Evolutionary conservation across 2,888 invertebrate species (phyloP).

Genomic region (Ephialtes manifestator): DNA sequence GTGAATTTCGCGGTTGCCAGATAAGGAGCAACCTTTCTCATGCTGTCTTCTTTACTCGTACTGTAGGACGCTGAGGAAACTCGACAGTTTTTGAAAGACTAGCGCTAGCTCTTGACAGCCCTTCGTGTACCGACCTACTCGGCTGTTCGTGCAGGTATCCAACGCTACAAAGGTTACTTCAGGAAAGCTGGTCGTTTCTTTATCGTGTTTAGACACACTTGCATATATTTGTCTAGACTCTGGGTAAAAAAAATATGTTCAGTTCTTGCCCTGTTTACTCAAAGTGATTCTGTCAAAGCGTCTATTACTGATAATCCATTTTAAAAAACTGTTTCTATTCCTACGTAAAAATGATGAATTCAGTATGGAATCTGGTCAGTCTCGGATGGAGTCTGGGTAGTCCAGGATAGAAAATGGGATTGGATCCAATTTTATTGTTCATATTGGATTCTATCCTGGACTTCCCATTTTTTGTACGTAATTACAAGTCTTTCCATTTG

Average conservation of each 20-base stretch:
- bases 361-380: too few species aligned
- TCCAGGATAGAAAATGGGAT: too few species aligned
- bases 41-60: constrained; percentile 35
- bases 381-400: too few species aligned
- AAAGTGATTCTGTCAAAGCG: too few species aligned
- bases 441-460: too few species aligned
- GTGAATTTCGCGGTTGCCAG: constrained; percentile 66
- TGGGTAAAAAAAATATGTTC: background rate
- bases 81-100: constrained; percentile 49
- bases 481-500: too few species aligned
- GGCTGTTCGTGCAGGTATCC: background rate
- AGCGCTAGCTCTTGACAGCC: constrained; percentile 2
- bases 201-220: background rate
- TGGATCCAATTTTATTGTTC: too few species aligned
- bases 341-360: too few species aligned
- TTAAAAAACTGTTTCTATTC: too few species aligned
- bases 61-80: constrained; percentile 36
- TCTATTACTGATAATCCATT: too few species aligned
- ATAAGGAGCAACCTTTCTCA: constrained; percentile 60
- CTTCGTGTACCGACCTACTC: constrained; percentile 8
- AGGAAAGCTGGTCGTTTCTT: background rate
- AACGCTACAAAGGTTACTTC: background rate
- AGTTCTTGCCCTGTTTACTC: background rate
- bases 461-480: too few species aligned
- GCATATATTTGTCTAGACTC: background rate